Base-by-base conservation (phyloP, 92 coral and sea anemone genomes). In the Siderastrea siderea region DNA sequence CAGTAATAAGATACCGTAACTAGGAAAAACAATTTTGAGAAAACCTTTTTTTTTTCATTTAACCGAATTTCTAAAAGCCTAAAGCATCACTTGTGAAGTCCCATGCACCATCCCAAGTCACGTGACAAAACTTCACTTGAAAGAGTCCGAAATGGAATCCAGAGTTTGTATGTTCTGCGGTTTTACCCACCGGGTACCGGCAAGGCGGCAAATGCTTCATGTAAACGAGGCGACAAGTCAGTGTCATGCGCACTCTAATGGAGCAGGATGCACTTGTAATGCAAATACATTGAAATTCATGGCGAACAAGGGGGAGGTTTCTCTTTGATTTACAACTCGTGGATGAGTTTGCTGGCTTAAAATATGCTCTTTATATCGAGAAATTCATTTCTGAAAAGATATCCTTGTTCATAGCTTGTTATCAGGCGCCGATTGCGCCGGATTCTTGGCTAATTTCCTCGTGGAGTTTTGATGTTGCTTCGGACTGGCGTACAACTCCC, bases 221-320 rank as follows among this genome's bases (percentile, higher is more conserved):
- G 63, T 48, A 73, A 84, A 38, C 78, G 87, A 61, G 87, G 87
- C 86, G 3, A 16, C 38, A 46, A 26, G 5, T 8, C 16, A 10
- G 3, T 19, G 72, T 61, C 87, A 74, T 84, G 87, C 87, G 87
- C 81, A 84, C 11, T 63, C 3, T 7, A 26, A 17, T 48, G 45
- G n/a, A 19, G 60, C 54, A 47, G 47, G 78, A 84, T 74, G n/a
- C 81, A 69, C 86, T 82, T 82, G 74, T 74, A 80, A 66, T 80
- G 78, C 78, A 47, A 82, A 82, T 84, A 74, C 85, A 83, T 62
- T 73, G 79, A 84, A 61, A 73, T 84, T 62, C 63, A 63, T 84
- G 87, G 80, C 87, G 81, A 49, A 19, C 72, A 52, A 13, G 78
- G 65, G 80, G 86, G 86, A 82, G 80, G 80, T 73, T 84, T 84